Evolutionary conservation across 2,797 vertebrate species (phyloP).

Genomic region (Phoebastria nigripes): DNA sequence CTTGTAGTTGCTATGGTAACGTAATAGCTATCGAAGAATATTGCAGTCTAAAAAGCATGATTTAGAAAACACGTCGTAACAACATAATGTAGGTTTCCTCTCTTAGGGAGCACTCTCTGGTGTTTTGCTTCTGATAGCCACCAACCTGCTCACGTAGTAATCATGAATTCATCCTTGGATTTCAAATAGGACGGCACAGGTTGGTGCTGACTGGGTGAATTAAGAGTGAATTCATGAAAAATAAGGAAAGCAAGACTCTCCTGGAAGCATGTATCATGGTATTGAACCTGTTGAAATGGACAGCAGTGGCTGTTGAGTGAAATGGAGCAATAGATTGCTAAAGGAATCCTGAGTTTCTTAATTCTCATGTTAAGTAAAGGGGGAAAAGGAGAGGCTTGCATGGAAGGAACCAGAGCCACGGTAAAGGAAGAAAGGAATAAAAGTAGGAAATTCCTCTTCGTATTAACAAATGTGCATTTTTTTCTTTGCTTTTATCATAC

Average conservation of each 20-base stretch:
- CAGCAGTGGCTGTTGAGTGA: background rate
- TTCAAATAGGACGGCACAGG: background rate
- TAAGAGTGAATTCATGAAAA: background rate
- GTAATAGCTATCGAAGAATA: background rate
- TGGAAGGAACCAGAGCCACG: background rate
- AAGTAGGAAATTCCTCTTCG: background rate
- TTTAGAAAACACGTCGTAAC: background rate
- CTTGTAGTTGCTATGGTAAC: constrained; percentile 22
- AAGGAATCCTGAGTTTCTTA: background rate
- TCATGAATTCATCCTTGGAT: background rate
- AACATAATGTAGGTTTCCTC: background rate
- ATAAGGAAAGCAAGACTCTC: background rate
- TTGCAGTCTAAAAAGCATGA: background rate
- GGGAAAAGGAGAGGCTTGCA: background rate
- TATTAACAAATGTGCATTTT: background rate
- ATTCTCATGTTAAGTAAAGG: background rate
- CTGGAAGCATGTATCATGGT: background rate
- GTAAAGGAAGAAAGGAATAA: background rate
- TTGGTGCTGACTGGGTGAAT: background rate
- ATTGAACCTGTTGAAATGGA: background rate
- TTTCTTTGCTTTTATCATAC: background rate
- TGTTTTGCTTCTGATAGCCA: background rate
- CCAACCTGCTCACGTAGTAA: background rate
- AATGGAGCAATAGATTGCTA: background rate
- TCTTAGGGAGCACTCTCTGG: background rate